A percentile compares a stretch with the other conserved stretches of the same genome.
Conservation (phyloP, 2,888 invertebrate genomes). For the Lepetodrilus schrolli region DNA sequence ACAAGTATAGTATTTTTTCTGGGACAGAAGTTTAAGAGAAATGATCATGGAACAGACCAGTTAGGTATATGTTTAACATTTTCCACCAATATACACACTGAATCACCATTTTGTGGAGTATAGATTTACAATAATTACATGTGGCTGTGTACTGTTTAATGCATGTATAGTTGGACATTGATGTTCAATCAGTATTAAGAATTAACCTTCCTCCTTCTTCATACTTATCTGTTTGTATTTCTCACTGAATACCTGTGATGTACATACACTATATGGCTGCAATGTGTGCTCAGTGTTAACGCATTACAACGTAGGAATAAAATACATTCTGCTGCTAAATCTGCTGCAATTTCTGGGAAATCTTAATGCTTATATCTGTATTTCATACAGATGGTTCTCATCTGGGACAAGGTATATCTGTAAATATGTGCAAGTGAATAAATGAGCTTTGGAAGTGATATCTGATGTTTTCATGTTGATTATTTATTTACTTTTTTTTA, state of each 20-base stretch:
- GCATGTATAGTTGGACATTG: background rate
- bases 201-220: background rate
- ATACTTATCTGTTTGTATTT: background rate
- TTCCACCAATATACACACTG: too few relatives aligned
- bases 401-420: too few relatives aligned
- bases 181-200: background rate
- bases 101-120: too few relatives aligned
- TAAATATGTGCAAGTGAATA: background rate
- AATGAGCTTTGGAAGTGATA: background rate
- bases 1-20: too few relatives aligned
- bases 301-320: background rate
- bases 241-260: background rate
- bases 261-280: background rate
- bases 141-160: background rate
- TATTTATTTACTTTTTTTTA: too few relatives aligned
- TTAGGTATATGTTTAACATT: too few relatives aligned
- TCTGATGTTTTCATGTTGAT: background rate
- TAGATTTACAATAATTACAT: too few relatives aligned
- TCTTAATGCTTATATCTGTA: too few relatives aligned
- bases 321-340: background rate
- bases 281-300: slow-evolving; percentile 8
- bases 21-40: too few relatives aligned
- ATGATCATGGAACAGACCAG: too few relatives aligned
- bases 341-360: too few relatives aligned
- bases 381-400: too few relatives aligned